phyloP scores from a whole-genome alignment of 2,888 invertebrate species.

The Pyralis farinalis region DNA sequence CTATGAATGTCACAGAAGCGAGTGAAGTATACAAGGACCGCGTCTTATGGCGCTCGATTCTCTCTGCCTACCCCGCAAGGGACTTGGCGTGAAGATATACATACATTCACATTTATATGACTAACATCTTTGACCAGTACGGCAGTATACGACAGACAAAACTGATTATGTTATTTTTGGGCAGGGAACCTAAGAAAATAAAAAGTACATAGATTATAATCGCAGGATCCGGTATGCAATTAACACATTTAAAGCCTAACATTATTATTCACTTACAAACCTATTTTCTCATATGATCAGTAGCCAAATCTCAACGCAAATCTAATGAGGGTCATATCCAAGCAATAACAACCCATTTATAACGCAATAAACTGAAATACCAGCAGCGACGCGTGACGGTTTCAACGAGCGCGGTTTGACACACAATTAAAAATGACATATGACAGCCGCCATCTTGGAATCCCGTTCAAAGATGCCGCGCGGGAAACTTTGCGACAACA shows the following conservation, averaged over 20 bases:
- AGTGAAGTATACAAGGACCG: too few relatives aligned
- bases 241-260: neutral
- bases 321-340: conserved; percentile 50
- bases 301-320: conserved; percentile 44
- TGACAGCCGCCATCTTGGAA: conserved; percentile 65
- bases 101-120: too few relatives aligned
- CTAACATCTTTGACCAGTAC: too few relatives aligned
- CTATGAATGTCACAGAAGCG: too few relatives aligned
- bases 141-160: too few relatives aligned
- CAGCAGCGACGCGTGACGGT: conserved; percentile 57
- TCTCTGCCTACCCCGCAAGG: too few relatives aligned
- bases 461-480: conserved; percentile 55
- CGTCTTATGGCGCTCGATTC: too few relatives aligned
- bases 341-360: conserved; percentile 65
- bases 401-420: conserved; percentile 52
- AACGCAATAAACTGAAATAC: conserved; percentile 75
- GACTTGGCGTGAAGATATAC: too few relatives aligned
- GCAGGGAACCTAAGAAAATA: too few relatives aligned
- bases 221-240: neutral
- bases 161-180: too few relatives aligned
- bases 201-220: too few relatives aligned
- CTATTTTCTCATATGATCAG: conserved; percentile 12
- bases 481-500: conserved; percentile 20
- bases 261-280: conserved; percentile 7
- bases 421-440: conserved; percentile 79